phyloP scores from a whole-genome alignment of 2,888 invertebrate genomes.

The Eustalomyia histrio region DNA sequence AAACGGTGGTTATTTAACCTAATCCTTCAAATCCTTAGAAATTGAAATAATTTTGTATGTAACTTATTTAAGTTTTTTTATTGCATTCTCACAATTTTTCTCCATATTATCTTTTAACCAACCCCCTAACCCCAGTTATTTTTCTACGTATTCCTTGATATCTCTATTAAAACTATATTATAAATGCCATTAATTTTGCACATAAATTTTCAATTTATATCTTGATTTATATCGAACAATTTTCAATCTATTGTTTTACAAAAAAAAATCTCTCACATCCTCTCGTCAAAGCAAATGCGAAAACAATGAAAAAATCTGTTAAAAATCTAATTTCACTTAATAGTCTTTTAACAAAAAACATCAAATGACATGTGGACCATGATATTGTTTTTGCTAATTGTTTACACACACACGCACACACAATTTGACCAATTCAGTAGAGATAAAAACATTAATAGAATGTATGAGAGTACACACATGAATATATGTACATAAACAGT shows the following conservation, averaged over 20 bases:
- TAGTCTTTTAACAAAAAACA: conserved; percentile 7
- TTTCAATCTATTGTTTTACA: conserved; percentile 5
- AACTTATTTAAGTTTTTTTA: too few species aligned
- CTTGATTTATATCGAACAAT: not conserved
- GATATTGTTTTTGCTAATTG: conserved; percentile 53
- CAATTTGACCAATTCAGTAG: not conserved
- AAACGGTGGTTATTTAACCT: too few species aligned
- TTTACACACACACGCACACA: not conserved
- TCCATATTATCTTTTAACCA: not conserved
- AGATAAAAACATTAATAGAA: too few species aligned
- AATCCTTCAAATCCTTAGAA: too few species aligned
- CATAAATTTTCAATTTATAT: conserved; percentile 18
- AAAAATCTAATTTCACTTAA: conserved; percentile 45
- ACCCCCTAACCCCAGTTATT: not conserved
- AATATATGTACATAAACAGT: too few species aligned
- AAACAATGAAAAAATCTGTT: conserved; percentile 23
- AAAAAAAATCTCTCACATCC: not conserved
- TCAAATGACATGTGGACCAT: conserved; percentile 44
- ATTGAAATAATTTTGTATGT: too few species aligned
- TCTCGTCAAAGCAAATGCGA: conserved; percentile 2
- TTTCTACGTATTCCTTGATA: not conserved
- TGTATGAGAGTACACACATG: too few species aligned
- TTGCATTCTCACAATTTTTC: too few species aligned
- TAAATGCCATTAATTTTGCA: conserved; percentile 16
- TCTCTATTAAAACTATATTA: not conserved